Conservation (phyloP, 2,888 invertebrate species). For the Julus scandinavius region DNA sequence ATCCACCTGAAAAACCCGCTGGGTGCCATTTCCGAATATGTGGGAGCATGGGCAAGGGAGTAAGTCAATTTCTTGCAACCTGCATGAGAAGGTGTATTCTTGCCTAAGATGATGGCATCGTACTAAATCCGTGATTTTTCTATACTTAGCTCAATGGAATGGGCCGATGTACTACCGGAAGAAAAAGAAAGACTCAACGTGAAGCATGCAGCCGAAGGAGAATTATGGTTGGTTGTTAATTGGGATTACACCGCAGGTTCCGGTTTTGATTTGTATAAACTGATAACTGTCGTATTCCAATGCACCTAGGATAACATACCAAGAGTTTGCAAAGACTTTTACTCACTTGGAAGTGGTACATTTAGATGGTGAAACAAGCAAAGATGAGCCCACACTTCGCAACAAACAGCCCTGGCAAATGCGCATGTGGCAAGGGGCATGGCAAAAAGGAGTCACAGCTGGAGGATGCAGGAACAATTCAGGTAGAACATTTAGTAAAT, state of each 20-base stretch:
- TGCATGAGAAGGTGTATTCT: background rate
- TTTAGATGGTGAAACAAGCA: constrained; percentile 85
- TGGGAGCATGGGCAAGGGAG: constrained; percentile 76
- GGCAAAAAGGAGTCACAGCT: constrained; percentile 87
- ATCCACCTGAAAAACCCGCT: constrained; percentile 78
- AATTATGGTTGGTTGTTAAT: constrained; percentile 74
- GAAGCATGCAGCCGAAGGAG: constrained; percentile 75
- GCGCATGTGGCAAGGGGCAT: constrained; percentile 84
- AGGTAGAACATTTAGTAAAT: constrained; percentile 66
- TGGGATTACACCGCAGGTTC: background rate
- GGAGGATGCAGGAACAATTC: constrained; percentile 90
- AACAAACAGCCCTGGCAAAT: constrained; percentile 83
- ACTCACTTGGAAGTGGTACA: constrained; percentile 86
- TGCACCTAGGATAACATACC: constrained; percentile 77
- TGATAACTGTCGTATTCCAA: background rate
- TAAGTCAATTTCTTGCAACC: constrained; percentile 43
- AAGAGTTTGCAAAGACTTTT: constrained; percentile 84
- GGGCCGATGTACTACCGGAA: constrained; percentile 79
- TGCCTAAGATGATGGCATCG: background rate
- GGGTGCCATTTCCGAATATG: constrained; percentile 72
- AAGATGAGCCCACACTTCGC: constrained; percentile 83
- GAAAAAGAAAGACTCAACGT: constrained; percentile 78
- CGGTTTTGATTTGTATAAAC: background rate
- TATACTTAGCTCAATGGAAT: constrained; percentile 72
- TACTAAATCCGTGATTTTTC: background rate